These are phyloP conservation scores for Gouania willdenowi DNA, from an alignment of 2,797 vertebrate genomes.

Conservation along the genomic window DNA sequence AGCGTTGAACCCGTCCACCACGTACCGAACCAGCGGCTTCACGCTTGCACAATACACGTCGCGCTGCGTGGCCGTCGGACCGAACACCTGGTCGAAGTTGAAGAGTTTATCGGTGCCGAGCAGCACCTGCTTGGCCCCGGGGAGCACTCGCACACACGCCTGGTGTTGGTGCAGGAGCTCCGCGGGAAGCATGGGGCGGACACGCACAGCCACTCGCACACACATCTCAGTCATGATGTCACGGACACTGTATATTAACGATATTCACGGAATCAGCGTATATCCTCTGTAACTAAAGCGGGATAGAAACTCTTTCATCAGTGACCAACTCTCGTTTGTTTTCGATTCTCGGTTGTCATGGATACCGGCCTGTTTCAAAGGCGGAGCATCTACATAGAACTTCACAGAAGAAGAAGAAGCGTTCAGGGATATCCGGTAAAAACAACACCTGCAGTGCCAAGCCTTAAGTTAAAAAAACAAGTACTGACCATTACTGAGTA, in stretches of 20 bases:
- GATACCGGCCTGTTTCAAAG: too few species aligned
- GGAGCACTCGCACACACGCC: constrained; percentile 80
- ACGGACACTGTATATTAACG: not conserved
- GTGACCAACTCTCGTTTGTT: constrained; percentile 41
- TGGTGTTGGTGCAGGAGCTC: constrained; percentile 83
- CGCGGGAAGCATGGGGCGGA: constrained; percentile 85
- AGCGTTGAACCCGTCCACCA: constrained; percentile 84
- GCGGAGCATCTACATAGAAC: not conserved
- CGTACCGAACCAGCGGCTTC: constrained; percentile 78
- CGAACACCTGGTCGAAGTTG: constrained; percentile 88
- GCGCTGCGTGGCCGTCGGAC: constrained; percentile 78
- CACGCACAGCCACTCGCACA: constrained; percentile 85
- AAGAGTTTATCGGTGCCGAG: constrained; percentile 81
- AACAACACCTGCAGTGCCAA: too few species aligned
- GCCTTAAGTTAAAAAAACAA: too few species aligned
- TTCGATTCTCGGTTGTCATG: constrained; percentile 40
- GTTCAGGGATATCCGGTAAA: too few species aligned
- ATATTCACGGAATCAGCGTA: too few species aligned
- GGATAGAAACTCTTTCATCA: constrained; percentile 8
- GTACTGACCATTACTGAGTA: too few species aligned
- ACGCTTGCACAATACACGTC: constrained; percentile 84
- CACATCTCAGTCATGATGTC: constrained; percentile 79
- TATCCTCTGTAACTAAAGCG: too few species aligned
- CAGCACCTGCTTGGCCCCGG: constrained; percentile 76
- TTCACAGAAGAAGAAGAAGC: not conserved